Conservation (phyloP, 2,888 invertebrate species). For the Notodonta ziczac region DNA sequence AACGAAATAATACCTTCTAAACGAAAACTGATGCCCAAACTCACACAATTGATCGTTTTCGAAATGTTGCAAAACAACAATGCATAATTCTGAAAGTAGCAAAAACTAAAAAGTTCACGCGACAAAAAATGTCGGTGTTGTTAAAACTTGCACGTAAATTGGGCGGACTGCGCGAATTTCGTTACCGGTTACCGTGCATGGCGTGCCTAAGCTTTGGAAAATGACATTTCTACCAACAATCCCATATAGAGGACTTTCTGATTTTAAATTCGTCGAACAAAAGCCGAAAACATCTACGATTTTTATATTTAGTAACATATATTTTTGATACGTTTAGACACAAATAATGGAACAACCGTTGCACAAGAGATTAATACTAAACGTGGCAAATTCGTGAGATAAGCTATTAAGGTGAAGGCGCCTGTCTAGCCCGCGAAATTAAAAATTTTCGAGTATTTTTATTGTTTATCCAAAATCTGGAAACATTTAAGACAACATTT, state of each 20-base stretch:
- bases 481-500: too few species aligned
- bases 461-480: too few species aligned
- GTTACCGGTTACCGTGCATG: conserved; percentile 50
- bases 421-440: too few species aligned
- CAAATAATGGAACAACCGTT: too few species aligned
- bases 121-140: conserved; percentile 57
- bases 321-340: too few species aligned
- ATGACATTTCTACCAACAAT: conserved; percentile 19
- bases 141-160: conserved; percentile 70
- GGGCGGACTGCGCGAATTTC: conserved; percentile 56
- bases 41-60: conserved; percentile 21
- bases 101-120: conserved; percentile 48
- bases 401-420: too few species aligned
- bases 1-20: background rate
- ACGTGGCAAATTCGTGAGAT: too few species aligned
- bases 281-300: too few species aligned
- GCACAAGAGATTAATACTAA: too few species aligned
- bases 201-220: conserved; percentile 26
- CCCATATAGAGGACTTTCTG: background rate
- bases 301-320: too few species aligned
- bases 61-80: conserved; percentile 10
- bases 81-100: conserved; percentile 19
- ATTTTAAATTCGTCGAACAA: background rate
- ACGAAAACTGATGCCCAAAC: conserved; percentile 25
- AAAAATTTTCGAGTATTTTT: too few species aligned